These are phyloP conservation scores for Notiomystis cincta DNA, from an alignment of 2,113 vertebrate species.

Conservation along the genomic window DNA sequence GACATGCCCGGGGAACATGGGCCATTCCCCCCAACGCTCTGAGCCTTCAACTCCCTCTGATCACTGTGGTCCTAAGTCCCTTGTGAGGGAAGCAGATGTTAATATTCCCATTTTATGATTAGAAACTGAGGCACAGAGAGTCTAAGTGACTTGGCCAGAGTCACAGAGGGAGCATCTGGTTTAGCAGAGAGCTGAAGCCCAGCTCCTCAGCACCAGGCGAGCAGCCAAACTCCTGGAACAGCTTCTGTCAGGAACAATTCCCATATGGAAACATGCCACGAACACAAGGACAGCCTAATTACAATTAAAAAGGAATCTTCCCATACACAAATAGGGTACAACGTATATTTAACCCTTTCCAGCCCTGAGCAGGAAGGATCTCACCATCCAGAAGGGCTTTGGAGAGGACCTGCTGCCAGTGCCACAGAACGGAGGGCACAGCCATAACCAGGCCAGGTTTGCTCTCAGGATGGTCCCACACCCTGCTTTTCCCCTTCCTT, in stretches of 20 bases:
- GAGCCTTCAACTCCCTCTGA: neutral
- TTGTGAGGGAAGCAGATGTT: neutral
- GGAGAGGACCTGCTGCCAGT: neutral
- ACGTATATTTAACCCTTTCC: neutral
- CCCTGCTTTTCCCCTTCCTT: neutral
- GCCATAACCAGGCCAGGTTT: rapidly evolving
- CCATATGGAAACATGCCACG: neutral
- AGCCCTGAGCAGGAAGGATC: neutral
- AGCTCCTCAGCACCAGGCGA: neutral
- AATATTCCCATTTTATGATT: neutral
- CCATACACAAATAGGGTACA: neutral
- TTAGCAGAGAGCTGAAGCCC: neutral
- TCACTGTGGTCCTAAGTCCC: neutral
- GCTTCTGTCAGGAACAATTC: conserved; percentile 54
- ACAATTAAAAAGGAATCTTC: conserved; percentile 55
- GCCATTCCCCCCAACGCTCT: neutral
- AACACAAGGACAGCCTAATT: conserved; percentile 48
- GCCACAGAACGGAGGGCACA: neutral
- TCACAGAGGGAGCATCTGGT: neutral
- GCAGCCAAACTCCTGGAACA: conserved; percentile 53
- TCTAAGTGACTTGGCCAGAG: neutral
- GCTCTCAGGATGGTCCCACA: neutral
- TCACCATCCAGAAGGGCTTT: neutral
- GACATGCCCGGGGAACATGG: neutral
- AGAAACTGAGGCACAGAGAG: conserved; percentile 39